These are phyloP conservation scores for Ormyrus rosae DNA, from an alignment of 2,888 invertebrate species.

Conservation along the genomic window DNA sequence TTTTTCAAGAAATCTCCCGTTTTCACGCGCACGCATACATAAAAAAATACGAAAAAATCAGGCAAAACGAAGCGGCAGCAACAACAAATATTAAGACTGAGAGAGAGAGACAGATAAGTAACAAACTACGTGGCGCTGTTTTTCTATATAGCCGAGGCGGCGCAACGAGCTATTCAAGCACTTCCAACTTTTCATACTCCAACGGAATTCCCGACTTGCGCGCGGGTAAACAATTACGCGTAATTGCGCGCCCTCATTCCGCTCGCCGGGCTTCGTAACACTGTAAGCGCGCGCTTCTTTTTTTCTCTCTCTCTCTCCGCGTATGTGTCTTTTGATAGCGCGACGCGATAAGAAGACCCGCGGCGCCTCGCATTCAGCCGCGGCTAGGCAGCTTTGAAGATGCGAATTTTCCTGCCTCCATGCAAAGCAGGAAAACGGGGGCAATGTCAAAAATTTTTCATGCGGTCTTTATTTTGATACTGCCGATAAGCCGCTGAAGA, in stretches of 20 bases:
- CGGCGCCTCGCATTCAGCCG: no score
- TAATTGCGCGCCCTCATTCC: constrained; percentile 48
- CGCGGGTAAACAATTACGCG: constrained; percentile 49
- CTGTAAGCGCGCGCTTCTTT: constrained; percentile 11
- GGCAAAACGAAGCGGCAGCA: background rate
- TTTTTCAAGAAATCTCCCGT: no score
- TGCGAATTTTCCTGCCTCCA: no score
- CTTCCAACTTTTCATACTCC: constrained; percentile 47
- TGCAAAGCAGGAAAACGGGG: background rate
- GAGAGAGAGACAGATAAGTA: constrained; percentile 7
- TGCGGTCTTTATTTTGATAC: constrained; percentile 2
- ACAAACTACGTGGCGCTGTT: constrained; percentile 3
- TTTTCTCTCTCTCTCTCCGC: background rate
- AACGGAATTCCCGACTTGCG: constrained; percentile 30
- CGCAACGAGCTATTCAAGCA: constrained; percentile 38
- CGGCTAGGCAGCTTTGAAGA: no score
- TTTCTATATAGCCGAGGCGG: constrained; percentile 1
- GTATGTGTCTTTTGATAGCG: background rate
- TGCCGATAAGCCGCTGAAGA: background rate
- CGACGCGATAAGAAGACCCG: no score
- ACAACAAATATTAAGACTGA: background rate
- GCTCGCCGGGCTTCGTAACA: constrained; percentile 7
- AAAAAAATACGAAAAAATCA: background rate
- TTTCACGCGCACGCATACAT: background rate
- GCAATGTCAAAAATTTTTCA: constrained; percentile 20